Evolutionary conservation across 2,888 invertebrate genomes (phyloP).

Genomic region (Slavum lentiscoides): DNA sequence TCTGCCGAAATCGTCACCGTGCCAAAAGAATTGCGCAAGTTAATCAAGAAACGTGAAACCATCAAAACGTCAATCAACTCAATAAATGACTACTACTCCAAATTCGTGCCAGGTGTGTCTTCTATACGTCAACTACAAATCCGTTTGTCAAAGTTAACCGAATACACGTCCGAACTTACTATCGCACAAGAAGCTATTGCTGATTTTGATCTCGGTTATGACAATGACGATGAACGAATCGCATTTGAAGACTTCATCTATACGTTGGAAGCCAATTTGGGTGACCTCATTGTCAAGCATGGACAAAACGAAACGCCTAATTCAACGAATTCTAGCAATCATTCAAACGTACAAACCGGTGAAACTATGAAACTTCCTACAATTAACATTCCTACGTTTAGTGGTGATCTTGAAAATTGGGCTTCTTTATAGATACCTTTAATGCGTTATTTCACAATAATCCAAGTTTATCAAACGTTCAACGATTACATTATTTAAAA

Average conservation of each 20-base stretch:
- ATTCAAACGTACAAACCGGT: no score
- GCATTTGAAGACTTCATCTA: no score
- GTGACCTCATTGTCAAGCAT: no score
- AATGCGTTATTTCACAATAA: neutral
- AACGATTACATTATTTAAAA: no score
- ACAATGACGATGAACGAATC: neutral
- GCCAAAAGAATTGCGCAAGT: neutral
- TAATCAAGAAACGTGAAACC: neutral
- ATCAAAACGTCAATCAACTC: neutral
- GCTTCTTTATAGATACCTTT: neutral
- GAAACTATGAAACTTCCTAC: neutral
- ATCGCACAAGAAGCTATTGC: neutral
- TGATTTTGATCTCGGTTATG: conserved; percentile 1
- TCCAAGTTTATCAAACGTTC: no score
- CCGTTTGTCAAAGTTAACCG: neutral
- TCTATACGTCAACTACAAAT: neutral
- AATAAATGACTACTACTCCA: neutral
- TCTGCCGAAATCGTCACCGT: neutral
- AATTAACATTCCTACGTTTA: neutral
- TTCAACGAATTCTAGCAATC: no score
- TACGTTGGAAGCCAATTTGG: no score
- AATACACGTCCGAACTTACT: neutral
- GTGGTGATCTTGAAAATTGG: neutral
- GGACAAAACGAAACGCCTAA: no score
- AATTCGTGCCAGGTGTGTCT: neutral